Evolutionary conservation across 2,797 vertebrate species (phyloP), one percentile per base, ranked within the genome.

Genomic region (Microctenopoma lineatum): DNA sequence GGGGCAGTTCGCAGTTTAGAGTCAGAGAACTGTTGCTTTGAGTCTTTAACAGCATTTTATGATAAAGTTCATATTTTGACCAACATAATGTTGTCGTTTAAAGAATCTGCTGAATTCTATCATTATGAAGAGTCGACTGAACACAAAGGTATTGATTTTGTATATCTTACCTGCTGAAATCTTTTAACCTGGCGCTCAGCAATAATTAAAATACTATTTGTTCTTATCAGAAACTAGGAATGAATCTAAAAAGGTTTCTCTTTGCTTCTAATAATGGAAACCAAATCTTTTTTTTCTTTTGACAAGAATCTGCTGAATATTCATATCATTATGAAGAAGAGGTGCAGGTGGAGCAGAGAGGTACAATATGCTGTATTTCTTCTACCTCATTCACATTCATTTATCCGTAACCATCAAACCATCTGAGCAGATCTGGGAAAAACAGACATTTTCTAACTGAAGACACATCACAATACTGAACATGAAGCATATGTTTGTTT

Each of bases 101-200:
- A 92, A 91, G 93, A 94, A 72, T 91, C 93, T 41, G 66, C 89
- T 62, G 92, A 92, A 59, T 90, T 90, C 80, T 91, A 77, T 89
- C 91, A 91, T 39, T 93, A 92, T 52, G 90, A 94, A 86, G 92
- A 95, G 84, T 83, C 84, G 75, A 67, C 79, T 59, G 85, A 92
- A 87, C 72, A 80, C 1, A 74, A 70, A 94, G 94, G 93, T 95
- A 94, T 75, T 87, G 63, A 25, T 10, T 55, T 59, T 54, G 53
- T 53, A 9, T 41, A 12, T 41, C 26, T 48, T 34, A 55, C 32
- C 52, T 50, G 16, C 26, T 65, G 8, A 45, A 56, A 11, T 48
- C 54, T 54, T 52, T 29, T 29, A 29, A 29, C 27, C 3, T 12
- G 36, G 15, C 60, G 12, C 9, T 26, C 34, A 42, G 50, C 44